Evolutionary conservation across 2,888 invertebrate species (phyloP).

Genomic region (Cerastis leucographa): DNA sequence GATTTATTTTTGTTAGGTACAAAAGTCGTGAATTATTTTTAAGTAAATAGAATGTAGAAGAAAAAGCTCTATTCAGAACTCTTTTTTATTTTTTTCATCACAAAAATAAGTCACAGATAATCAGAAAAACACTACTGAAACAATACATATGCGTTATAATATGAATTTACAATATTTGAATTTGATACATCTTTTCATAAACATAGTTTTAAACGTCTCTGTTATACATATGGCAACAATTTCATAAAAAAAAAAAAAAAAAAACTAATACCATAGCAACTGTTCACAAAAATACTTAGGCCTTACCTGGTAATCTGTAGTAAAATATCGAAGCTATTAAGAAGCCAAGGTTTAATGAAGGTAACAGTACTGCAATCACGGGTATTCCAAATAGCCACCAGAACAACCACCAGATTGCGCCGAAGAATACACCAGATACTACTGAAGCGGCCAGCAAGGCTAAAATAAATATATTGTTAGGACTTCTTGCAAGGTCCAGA

Average conservation of each 20-base stretch:
- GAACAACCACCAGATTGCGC: constrained; percentile 90
- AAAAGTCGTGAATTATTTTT: neutral
- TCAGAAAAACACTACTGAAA: neutral
- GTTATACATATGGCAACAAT: neutral
- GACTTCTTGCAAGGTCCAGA: neutral
- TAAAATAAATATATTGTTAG: constrained; percentile 75
- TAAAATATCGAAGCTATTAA: constrained; percentile 91
- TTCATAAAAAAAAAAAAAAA: too few relatives aligned
- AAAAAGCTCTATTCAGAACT: neutral
- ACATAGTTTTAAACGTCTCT: neutral
- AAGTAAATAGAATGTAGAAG: neutral
- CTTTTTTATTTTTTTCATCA: neutral
- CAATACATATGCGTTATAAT: neutral
- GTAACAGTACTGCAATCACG: constrained; percentile 90
- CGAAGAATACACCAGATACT: constrained; percentile 90
- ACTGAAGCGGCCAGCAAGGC: constrained; percentile 88
- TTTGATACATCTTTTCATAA: neutral
- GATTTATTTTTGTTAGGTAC: neutral
- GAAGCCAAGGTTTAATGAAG: constrained; percentile 91
- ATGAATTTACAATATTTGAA: neutral
- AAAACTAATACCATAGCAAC: neutral
- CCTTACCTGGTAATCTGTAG: constrained; percentile 91
- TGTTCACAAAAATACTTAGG: neutral
- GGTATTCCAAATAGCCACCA: constrained; percentile 92
- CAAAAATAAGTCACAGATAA: neutral